Percentiles rank a stretch among this genome's conserved stretches.
Evolutionary conservation across 1,140 invertebrate species (phyloP).

Genomic region (Tetraneura akinire): DNA sequence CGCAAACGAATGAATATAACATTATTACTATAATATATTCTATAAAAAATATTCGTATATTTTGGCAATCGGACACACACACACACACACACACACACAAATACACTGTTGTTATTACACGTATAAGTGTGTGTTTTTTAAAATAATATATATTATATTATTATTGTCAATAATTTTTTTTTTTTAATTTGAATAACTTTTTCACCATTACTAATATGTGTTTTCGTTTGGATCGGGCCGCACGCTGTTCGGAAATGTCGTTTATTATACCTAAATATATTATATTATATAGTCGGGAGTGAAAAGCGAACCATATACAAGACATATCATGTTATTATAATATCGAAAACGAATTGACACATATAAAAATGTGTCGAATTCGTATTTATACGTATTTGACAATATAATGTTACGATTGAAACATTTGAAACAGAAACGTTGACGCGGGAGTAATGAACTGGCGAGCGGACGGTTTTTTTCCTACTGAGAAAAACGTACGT

Average conservation of each 20-base stretch:
- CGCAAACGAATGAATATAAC: background rate
- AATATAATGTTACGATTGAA: background rate
- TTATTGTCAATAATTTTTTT: background rate
- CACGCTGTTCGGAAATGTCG: conserved; percentile 24
- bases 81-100: no score
- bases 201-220: conserved; percentile 6
- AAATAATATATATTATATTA: no score
- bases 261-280: no score
- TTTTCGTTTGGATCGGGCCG: background rate
- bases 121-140: background rate
- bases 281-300: background rate
- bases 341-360: conserved; percentile 17
- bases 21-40: background rate
- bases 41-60: background rate
- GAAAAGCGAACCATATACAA: background rate
- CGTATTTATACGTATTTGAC: background rate
- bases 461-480: background rate
- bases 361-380: background rate
- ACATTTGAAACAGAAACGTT: background rate
- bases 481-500: background rate
- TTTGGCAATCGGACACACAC: background rate
- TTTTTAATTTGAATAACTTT: conserved; percentile 6
- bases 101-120: no score
- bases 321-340: no score
- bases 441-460: conserved; percentile 23